phyloP scores from a whole-genome alignment of 2,888 invertebrate species.

The Conomelus anceps region DNA sequence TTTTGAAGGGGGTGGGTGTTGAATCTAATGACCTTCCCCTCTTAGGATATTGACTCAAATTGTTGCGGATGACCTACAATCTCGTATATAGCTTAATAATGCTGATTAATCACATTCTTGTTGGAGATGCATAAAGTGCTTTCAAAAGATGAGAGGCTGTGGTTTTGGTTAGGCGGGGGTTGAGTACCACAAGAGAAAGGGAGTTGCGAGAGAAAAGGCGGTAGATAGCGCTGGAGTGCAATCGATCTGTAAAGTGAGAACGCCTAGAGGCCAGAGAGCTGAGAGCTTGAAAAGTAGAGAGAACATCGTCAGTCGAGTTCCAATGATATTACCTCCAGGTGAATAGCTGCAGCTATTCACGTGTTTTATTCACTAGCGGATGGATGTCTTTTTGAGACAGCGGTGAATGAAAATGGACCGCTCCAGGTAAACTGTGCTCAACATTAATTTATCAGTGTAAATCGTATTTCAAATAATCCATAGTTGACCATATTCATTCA shows the following conservation, averaged over 20 bases:
- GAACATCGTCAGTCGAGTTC: neutral
- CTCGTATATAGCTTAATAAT: neutral
- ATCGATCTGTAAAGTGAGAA: neutral
- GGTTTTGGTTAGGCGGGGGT: neutral
- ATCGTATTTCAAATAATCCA: neutral
- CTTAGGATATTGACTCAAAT: neutral
- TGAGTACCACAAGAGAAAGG: neutral
- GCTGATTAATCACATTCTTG: neutral
- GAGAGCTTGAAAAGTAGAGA: neutral
- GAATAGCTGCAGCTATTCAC: neutral
- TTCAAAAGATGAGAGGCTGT: neutral
- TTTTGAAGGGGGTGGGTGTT: no score
- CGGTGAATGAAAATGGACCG: neutral
- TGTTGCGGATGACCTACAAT: neutral
- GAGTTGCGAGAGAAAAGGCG: neutral
- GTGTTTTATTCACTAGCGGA: neutral
- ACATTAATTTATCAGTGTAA: neutral
- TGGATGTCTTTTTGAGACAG: neutral
- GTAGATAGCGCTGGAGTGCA: neutral
- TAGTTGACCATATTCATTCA: neutral
- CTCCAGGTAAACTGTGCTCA: neutral
- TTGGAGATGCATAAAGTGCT: neutral
- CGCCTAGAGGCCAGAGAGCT: neutral
- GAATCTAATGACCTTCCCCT: no score
- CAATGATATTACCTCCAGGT: no score